Base-by-base conservation (phyloP, 2,888 invertebrate species). In the Eugnorisma glareosa region DNA sequence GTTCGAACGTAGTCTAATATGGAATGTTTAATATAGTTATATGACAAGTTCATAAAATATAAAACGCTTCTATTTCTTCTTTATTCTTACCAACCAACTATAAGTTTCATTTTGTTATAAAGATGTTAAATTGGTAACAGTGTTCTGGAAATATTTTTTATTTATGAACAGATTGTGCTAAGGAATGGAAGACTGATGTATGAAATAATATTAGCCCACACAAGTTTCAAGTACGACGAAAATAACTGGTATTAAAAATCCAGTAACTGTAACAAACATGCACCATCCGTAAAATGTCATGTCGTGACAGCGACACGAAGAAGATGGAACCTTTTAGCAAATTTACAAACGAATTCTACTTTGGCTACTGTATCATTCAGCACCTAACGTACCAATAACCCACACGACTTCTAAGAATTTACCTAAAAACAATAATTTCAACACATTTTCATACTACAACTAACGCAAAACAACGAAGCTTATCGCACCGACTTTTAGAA, bases 1-100 rank as follows among this genome's bases (percentile, higher is more conserved):
- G 59, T 78, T 66, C 11, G 24, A n/a, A 54, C 0, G 24, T 18
- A 51, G 37, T 68, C 69, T 69, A 37, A 21, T 43, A 79, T 75
- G 83, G 83, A 84, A 84, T 84, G 83, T 84, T 67, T 51, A 48
- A 18, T 45, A 64, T 45, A 43, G 28, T 61, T 54, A 15, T 63
- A 2, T 3, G 35, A 61, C 57, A 24, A 2, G 24, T 54, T 35
- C 37, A 11, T n/a, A 28, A 54, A 45, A 45, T 18, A 28, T 21
- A 63, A 43, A 35, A 61, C 15, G 3, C 11, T 28, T 48, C 21
- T n/a, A 66, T 10, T 40, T 37, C 11, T 28, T 48, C 21, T n/a
- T 75, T 10, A 35, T 37, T 24, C 43, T 54, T 45, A 73, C 31
- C 35, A n/a, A 31, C 11, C 8, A n/a, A 31, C 11, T 5, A 1